phyloP scores from a whole-genome alignment of 2,113 vertebrate genomes.

The Himantopus leucocephalus region DNA sequence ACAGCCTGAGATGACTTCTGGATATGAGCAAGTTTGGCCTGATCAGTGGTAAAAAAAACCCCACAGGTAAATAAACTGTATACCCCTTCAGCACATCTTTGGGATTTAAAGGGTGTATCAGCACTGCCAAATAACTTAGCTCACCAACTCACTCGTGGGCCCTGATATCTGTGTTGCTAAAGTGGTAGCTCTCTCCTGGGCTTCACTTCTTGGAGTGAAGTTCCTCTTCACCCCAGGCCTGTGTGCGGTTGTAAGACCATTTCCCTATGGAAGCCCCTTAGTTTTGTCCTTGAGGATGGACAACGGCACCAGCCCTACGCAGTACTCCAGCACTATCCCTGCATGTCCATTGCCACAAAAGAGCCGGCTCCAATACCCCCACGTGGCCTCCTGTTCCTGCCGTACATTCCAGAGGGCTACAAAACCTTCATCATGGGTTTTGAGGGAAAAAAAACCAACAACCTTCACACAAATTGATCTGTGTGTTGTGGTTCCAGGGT shows the following conservation, averaged over 20 bases:
- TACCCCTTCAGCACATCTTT: not conserved
- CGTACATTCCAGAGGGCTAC: rapidly evolving
- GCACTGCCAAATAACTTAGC: not conserved
- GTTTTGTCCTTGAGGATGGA: not conserved
- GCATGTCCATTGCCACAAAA: no score
- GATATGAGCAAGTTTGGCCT: not conserved
- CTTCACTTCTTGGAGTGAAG: not conserved
- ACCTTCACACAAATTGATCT: not conserved
- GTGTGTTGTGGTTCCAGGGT: rapidly evolving
- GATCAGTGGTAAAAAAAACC: not conserved
- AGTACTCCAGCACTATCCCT: rapidly evolving
- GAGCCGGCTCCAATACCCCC: not conserved
- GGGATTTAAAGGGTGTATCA: not conserved
- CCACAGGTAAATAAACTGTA: not conserved
- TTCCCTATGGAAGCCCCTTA: not conserved
- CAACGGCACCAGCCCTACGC: not conserved
- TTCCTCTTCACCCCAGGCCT: not conserved
- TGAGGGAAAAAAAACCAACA: not conserved
- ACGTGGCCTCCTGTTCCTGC: not conserved
- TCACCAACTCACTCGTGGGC: not conserved
- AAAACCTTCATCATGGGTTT: not conserved
- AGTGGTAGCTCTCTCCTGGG: not conserved
- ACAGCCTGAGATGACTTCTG: not conserved
- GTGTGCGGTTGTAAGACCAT: not conserved
- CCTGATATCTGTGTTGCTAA: not conserved